Conservation (phyloP, 2,888 invertebrate species). For the Penaeus monodon region DNA sequence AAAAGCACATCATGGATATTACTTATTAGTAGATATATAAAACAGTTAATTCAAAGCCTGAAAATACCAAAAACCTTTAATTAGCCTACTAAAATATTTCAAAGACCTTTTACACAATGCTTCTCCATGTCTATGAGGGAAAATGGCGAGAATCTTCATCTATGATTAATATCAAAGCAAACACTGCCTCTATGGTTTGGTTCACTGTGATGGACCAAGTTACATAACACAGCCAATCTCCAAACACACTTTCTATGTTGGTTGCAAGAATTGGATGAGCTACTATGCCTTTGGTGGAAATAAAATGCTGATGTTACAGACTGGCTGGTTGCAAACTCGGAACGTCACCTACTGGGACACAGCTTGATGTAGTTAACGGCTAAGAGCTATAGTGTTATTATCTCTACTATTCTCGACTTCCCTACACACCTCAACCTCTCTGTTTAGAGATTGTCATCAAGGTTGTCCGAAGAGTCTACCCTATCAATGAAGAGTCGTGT, state of each 20-base stretch:
- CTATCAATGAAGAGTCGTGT: slow-evolving; percentile 64
- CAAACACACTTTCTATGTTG: too few species aligned
- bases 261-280: too few species aligned
- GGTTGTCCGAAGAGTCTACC: slow-evolving; percentile 61
- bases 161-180: slow-evolving; percentile 21
- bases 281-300: too few species aligned
- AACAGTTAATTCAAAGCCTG: too few species aligned
- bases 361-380: slow-evolving; percentile 6
- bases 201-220: slow-evolving; percentile 33
- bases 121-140: neutral
- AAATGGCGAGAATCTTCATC: neutral
- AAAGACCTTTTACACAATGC: neutral
- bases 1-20: too few species aligned
- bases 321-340: neutral
- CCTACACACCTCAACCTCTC: slow-evolving; percentile 36
- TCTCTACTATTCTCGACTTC: slow-evolving; percentile 21
- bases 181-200: neutral
- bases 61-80: too few species aligned
- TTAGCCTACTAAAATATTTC: too few species aligned
- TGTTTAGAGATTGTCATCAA: slow-evolving; percentile 55
- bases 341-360: slow-evolving; percentile 22
- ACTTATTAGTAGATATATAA: too few species aligned
- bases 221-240: slow-evolving; percentile 36
- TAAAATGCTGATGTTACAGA: too few species aligned
- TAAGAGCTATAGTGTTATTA: neutral